phyloP scores from a whole-genome alignment of 2,113 vertebrate genomes.

The Hassar affinis region DNA sequence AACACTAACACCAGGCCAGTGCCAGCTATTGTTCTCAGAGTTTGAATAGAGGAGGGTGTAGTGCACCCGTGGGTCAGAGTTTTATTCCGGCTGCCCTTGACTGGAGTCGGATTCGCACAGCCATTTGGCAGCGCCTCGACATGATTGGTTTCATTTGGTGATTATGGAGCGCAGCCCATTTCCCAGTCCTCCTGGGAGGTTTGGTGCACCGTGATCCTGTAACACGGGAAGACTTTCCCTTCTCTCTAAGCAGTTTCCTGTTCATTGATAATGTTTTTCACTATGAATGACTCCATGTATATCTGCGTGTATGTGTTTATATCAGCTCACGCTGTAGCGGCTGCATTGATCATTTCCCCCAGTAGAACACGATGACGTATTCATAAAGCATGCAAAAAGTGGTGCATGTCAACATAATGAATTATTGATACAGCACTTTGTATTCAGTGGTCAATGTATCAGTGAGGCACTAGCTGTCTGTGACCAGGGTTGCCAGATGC shows the following conservation, averaged over 20 bases:
- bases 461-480: conserved; percentile 1
- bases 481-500: conserved; percentile 11
- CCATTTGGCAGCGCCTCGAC: conserved; percentile 37
- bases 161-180: conserved; percentile 26
- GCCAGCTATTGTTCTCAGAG: conserved; percentile 46
- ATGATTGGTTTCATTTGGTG: conserved; percentile 45
- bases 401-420: conserved; percentile 34
- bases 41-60: conserved; percentile 29
- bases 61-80: conserved; percentile 18
- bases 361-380: not conserved
- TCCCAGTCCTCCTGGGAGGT: conserved; percentile 37
- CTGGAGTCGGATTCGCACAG: conserved; percentile 24
- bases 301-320: not conserved
- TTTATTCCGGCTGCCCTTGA: conserved; percentile 32
- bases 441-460: conserved; percentile 27
- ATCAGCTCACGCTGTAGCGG: not conserved
- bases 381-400: conserved; percentile 40
- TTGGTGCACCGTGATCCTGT: conserved; percentile 39
- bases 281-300: not conserved
- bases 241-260: conserved; percentile 22
- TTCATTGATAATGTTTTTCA: not conserved
- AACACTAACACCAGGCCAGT: conserved; percentile 24
- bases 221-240: conserved; percentile 42
- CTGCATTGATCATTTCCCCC: conserved; percentile 7
- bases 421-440: conserved; percentile 48